Evolutionary conservation across 2,888 invertebrate genomes (phyloP).

Genomic region (Crematogaster levior): DNA sequence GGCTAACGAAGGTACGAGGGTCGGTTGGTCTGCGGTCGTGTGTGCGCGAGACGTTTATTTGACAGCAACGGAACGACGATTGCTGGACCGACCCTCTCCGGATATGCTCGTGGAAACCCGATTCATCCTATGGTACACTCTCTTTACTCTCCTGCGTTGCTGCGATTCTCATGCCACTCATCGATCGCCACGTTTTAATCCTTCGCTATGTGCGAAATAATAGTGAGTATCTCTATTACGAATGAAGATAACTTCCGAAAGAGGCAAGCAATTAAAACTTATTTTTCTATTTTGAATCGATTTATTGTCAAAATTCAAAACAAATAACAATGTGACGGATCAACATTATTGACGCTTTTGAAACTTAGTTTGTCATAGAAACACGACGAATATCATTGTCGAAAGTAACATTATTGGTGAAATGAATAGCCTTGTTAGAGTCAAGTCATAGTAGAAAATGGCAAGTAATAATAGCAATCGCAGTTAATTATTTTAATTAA

Average conservation of each 20-base stretch:
- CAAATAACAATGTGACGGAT: not conserved
- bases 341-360: not conserved
- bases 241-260: not conserved
- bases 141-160: not conserved
- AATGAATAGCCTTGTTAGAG: not conserved
- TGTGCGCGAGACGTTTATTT: conserved; percentile 50
- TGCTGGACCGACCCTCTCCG: conserved; percentile 23
- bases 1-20: conserved; percentile 58
- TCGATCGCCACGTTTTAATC: conserved; percentile 24
- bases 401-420: not conserved
- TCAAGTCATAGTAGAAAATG: not conserved
- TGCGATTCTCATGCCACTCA: conserved; percentile 7
- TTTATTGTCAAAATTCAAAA: not conserved
- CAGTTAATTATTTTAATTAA: not conserved
- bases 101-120: conserved; percentile 14
- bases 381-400: not conserved
- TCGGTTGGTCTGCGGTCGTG: conserved; percentile 28
- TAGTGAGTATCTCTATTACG: not conserved
- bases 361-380: not conserved
- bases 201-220: not conserved
- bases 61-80: conserved; percentile 52
- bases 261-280: not conserved
- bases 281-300: not conserved
- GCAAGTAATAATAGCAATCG: not conserved
- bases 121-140: not conserved